Base-by-base conservation (phyloP, 2,797 vertebrate genomes). In the Myotis daubentonii region DNA sequence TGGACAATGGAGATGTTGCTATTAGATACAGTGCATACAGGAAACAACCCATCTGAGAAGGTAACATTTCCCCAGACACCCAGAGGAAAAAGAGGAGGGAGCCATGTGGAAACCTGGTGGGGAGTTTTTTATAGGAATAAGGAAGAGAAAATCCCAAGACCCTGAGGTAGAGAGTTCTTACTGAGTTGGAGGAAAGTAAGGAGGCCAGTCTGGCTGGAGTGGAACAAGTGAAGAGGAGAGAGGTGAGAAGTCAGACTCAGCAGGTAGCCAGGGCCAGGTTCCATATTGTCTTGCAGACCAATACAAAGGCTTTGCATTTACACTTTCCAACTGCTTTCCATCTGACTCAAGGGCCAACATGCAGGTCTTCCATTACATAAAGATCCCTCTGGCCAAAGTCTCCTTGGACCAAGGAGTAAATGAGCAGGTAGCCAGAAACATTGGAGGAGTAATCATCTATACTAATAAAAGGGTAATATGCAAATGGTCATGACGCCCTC, bases 221-320 rank as follows among this genome's bases (percentile, higher is more conserved):
- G 3, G 44, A 88, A 2, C 30, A 25, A 33, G 25, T 0, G 8
- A 70, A 30, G 6, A 51, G 11, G 33, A 49, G 16, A 60, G 19
- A 30, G 44, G 6, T 47, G 10, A 19, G 11, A 81, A 20, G 15
- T 33, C 17, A 76, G 44, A 49, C 38, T 8, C 19, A 68, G 25
- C 15, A n/a, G 3, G 12, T 2, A 19, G 5, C 30, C 2, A 0
- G n/a, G 47, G 22, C 6, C 33, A 51, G 0, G 22, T 19, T 60
- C 89, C 38, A 1, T 30, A 65, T 30, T 65, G 10, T 75, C 55
- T 8, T 3, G 0, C 6, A 33, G 30, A 22, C 33, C 85, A 36
- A 17, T 11, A 1, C 7, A 6, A 53, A 12, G 19, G 2, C 8
- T 65, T 47, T 74, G 11, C 28, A 8, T 60, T 20, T 9, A 38